phyloP scores from a whole-genome alignment of 2,888 invertebrate genomes.

The Plemyria rubiginata region DNA sequence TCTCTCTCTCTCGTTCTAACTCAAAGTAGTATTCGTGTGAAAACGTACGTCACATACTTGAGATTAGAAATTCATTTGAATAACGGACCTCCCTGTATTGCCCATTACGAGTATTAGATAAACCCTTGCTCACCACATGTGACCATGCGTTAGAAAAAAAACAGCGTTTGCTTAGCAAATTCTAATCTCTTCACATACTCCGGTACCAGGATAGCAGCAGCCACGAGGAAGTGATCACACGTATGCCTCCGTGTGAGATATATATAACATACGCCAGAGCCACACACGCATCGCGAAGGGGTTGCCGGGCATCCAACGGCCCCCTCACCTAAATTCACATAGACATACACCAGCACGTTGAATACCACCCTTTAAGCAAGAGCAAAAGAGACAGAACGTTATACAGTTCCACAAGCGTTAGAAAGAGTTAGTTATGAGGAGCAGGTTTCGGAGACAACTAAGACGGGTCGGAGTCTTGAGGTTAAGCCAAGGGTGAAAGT shows the following conservation, averaged over 20 bases:
- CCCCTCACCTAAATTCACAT: slow-evolving; percentile 69
- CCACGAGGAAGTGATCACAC: slow-evolving; percentile 65
- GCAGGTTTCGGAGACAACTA: slow-evolving; percentile 55
- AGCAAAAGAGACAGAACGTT: slow-evolving; percentile 59
- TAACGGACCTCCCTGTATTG: slow-evolving; percentile 40
- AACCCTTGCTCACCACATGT: slow-evolving; percentile 46
- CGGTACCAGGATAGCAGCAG: slow-evolving; percentile 74
- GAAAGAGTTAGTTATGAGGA: slow-evolving; percentile 71
- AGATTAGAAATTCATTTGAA: slow-evolving; percentile 53
- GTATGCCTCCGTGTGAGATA: slow-evolving; percentile 72
- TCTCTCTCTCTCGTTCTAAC: slow-evolving; percentile 46
- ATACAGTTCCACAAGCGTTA: slow-evolving; percentile 51
- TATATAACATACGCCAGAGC: slow-evolving; percentile 72
- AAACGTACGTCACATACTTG: slow-evolving; percentile 48
- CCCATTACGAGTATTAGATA: slow-evolving; percentile 38
- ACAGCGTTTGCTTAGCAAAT: slow-evolving; percentile 81
- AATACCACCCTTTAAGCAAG: slow-evolving; percentile 67
- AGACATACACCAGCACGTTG: slow-evolving; percentile 51
- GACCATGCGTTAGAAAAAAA: slow-evolving; percentile 76
- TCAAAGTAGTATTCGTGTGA: slow-evolving; percentile 50
- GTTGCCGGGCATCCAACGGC: slow-evolving; percentile 62
- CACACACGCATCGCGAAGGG: slow-evolving; percentile 79
- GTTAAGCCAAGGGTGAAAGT: slow-evolving; percentile 73
- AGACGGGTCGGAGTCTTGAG: slow-evolving; percentile 80
- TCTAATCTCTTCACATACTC: slow-evolving; percentile 85